These are phyloP conservation scores for Chloropsis hardwickii DNA, from an alignment of 2,113 vertebrate genomes.

Conservation along the genomic window DNA sequence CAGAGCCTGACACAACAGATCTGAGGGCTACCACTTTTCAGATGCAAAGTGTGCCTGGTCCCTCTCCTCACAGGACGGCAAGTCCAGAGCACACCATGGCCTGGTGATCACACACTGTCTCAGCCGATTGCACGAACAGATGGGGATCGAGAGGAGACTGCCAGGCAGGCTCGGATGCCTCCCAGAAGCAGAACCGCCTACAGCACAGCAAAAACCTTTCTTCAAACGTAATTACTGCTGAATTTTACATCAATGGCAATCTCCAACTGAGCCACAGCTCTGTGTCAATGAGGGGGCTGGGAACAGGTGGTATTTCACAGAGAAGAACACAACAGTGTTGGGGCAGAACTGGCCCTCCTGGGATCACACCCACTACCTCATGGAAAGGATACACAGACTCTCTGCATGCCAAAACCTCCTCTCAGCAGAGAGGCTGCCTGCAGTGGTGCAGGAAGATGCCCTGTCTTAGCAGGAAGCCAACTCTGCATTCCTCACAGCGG, in stretches of 20 bases:
- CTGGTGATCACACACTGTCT: rapidly evolving
- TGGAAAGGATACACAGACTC: not conserved
- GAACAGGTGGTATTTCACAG: constrained; percentile 23
- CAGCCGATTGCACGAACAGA: not conserved
- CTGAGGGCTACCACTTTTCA: not conserved
- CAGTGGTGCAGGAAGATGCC: not conserved
- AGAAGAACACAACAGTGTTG: not conserved
- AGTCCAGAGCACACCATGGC: not conserved
- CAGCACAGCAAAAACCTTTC: constrained; percentile 9
- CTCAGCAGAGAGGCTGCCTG: not conserved
- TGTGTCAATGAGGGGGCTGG: not conserved
- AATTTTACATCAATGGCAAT: constrained; percentile 49
- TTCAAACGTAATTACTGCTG: constrained; percentile 2
- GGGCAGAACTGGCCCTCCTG: constrained; percentile 2
- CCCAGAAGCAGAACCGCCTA: constrained; percentile 13
- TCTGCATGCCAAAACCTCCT: not conserved
- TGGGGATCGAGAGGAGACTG: not conserved
- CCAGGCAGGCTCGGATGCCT: constrained; percentile 2
- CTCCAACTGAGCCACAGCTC: not conserved
- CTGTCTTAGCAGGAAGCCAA: not conserved
- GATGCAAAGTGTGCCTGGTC: not conserved
- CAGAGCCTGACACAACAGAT: not conserved
- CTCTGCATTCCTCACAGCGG: not conserved
- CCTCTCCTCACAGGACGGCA: not conserved
- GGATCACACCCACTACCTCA: not conserved